Evolutionary conservation across 2,888 invertebrate genomes (phyloP).

Genomic region (Gastracanthus pulcherrimus): DNA sequence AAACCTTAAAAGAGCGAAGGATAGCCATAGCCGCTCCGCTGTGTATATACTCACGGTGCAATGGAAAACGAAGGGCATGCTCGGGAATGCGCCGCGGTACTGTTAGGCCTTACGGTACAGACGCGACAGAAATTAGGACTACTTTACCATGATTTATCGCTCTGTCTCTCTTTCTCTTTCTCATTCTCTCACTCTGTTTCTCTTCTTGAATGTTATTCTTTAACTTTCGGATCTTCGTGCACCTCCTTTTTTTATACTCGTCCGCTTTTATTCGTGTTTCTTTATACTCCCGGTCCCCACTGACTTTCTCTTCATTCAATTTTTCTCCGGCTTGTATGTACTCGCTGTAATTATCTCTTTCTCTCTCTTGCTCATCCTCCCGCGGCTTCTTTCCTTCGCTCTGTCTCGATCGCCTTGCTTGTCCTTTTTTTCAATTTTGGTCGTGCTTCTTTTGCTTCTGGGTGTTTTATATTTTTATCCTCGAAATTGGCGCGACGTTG

Average conservation of each 20-base stretch:
- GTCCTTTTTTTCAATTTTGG: no score
- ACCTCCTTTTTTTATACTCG: background rate
- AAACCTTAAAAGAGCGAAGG: background rate
- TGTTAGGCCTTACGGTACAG: constrained; percentile 77
- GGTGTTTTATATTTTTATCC: no score
- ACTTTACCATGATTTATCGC: constrained; percentile 65
- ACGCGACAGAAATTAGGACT: constrained; percentile 76
- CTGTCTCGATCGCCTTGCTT: no score
- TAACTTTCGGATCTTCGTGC: background rate
- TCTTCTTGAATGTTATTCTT: no score
- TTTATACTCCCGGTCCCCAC: constrained; percentile 2
- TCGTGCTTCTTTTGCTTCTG: no score
- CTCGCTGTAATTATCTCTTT: constrained; percentile 31
- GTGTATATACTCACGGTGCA: constrained; percentile 58
- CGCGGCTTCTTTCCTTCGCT: background rate
- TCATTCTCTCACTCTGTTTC: no score
- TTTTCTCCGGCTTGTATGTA: constrained; percentile 26
- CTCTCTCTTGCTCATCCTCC: background rate
- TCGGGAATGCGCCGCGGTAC: constrained; percentile 73
- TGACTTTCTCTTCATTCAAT: constrained; percentile 46
- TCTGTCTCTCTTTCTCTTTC: constrained; percentile 28
- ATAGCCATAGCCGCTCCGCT: constrained; percentile 69
- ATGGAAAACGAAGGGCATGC: constrained; percentile 72
- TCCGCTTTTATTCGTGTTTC: constrained; percentile 11
- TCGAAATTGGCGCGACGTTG: no score